These are phyloP conservation scores for Brachionus koreanus DNA, from an alignment of 1,140 invertebrate genomes.

Conservation along the genomic window DNA sequence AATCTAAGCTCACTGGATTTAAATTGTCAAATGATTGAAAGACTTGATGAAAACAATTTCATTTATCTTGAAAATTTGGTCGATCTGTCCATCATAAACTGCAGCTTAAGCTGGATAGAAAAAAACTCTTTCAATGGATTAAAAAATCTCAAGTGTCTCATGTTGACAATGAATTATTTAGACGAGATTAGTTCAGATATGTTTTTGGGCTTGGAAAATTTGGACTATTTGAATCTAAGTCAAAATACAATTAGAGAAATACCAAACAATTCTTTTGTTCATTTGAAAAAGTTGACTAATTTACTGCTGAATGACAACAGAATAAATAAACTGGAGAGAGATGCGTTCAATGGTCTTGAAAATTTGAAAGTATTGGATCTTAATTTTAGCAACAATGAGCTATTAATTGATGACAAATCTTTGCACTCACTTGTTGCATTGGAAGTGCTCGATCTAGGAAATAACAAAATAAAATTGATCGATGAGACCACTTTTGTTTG, in stretches of 20 bases:
- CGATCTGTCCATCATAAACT: not conserved
- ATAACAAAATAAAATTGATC: not conserved
- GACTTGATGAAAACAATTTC: not conserved
- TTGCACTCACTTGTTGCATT: not conserved
- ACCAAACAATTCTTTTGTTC: not conserved
- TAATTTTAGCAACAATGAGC: not conserved
- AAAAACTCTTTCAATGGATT: not conserved
- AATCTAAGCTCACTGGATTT: not conserved
- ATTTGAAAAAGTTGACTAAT: not conserved
- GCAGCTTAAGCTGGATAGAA: not conserved
- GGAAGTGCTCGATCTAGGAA: not conserved
- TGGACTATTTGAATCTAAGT: constrained; percentile 1
- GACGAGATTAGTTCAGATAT: not conserved
- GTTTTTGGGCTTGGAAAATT: not conserved
- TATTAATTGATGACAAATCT: not conserved
- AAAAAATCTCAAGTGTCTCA: not conserved
- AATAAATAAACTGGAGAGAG: not conserved
- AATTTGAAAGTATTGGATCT: not conserved
- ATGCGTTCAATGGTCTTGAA: not conserved
- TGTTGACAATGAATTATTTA: constrained; percentile 11
- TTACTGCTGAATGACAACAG: not conserved
- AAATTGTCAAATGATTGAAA: not conserved
- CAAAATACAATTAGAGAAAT: constrained; percentile 1
- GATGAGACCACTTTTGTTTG: not conserved
- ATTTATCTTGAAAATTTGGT: not conserved